These are phyloP conservation scores for Hypotaenidia okinawae DNA, from an alignment of 2,797 vertebrate genomes.

Conservation along the genomic window DNA sequence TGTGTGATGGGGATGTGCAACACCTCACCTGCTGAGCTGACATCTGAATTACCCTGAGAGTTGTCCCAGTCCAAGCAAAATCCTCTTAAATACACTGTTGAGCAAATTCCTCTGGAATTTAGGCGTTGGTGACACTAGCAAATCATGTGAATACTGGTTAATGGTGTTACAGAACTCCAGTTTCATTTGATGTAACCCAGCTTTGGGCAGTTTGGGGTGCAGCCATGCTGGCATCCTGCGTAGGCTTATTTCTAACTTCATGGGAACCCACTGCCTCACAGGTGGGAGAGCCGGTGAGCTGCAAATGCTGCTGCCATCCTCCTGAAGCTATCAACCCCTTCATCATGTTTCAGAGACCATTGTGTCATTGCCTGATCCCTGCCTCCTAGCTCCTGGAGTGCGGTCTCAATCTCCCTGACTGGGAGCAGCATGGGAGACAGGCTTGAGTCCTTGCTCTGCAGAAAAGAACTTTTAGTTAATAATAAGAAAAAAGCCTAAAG, in stretches of 20 bases:
- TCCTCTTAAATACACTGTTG: neutral
- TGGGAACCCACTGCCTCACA: neutral
- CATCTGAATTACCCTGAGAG: neutral
- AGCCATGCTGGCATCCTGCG: neutral
- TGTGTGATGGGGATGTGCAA: neutral
- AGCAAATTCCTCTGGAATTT: neutral
- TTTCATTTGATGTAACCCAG: neutral
- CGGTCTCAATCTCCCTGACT: neutral
- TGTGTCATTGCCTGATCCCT: accelerated
- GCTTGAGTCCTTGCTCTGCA: neutral
- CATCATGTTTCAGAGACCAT: neutral
- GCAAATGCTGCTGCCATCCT: neutral
- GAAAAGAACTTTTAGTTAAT: neutral
- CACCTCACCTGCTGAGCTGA: neutral
- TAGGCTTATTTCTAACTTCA: neutral
- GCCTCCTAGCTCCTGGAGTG: accelerated
- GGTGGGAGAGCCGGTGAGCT: neutral
- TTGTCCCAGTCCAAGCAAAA: neutral
- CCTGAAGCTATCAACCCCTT: neutral
- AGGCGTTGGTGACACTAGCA: neutral
- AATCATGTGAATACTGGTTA: accelerated
- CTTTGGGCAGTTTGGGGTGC: neutral
- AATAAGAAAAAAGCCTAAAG: neutral
- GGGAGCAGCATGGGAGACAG: neutral
- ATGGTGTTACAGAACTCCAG: neutral